Conservation (phyloP, 2,797 vertebrate genomes). For the Danionella dracula region DNA sequence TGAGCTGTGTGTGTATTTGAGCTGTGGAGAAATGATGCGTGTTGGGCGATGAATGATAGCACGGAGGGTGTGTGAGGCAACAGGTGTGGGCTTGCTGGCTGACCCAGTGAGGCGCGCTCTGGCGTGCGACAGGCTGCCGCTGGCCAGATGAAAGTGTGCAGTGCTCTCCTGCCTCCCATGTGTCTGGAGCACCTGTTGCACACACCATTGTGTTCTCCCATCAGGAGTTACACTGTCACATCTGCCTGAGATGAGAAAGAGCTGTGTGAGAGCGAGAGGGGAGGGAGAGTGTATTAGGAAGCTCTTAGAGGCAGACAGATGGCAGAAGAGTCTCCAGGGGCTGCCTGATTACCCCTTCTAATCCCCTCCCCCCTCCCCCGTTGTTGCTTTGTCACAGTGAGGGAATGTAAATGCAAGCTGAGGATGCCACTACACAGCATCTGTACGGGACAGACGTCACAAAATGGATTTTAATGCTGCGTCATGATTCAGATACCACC, state of each 20-base stretch:
- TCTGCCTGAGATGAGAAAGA: constrained; percentile 51
- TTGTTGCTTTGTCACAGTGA: constrained; percentile 44
- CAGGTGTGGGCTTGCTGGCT: constrained; percentile 48
- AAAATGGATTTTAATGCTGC: background rate
- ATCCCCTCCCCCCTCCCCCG: constrained; percentile 31
- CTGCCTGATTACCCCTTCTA: constrained; percentile 44
- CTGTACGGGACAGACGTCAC: background rate
- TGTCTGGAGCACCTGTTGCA: constrained; percentile 49
- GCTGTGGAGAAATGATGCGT: constrained; percentile 36
- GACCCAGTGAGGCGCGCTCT: constrained; percentile 13
- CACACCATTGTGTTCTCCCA: constrained; percentile 46
- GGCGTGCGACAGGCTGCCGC: constrained; percentile 45
- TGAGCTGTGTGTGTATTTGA: constrained; percentile 36
- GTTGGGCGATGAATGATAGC: constrained; percentile 21
- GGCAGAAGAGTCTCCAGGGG: constrained; percentile 49
- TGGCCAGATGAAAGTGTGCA: constrained; percentile 48
- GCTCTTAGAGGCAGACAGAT: constrained; percentile 49
- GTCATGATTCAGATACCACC: background rate
- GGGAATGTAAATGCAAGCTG: constrained; percentile 44
- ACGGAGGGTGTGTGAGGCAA: constrained; percentile 37
- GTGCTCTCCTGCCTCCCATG: constrained; percentile 43
- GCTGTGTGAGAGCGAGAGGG: background rate
- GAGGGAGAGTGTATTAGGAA: constrained; percentile 32
- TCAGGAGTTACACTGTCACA: constrained; percentile 51
- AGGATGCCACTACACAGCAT: constrained; percentile 37